Conservation (phyloP, 2,797 vertebrate genomes). For the Gadopsis bispinosus region DNA sequence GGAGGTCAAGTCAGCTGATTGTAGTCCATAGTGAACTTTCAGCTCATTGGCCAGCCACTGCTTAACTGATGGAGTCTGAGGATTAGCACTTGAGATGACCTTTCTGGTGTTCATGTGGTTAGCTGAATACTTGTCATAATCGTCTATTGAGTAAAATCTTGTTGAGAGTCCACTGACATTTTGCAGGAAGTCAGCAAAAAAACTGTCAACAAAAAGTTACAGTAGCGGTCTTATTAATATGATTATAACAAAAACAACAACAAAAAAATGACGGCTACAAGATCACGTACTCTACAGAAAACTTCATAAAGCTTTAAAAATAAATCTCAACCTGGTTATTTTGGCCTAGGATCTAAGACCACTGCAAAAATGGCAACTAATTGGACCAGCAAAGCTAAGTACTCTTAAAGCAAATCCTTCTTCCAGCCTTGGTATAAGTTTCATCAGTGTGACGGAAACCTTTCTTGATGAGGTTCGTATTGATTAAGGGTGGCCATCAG, state of each 20-base stretch:
- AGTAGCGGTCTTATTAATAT: not conserved
- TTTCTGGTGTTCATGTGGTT: constrained; percentile 22
- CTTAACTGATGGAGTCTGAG: constrained; percentile 48
- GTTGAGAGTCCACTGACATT: not conserved
- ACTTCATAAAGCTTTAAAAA: constrained; percentile 15
- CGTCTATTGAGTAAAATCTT: constrained; percentile 13
- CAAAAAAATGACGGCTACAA: not conserved
- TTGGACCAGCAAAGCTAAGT: constrained; percentile 42
- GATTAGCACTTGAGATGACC: constrained; percentile 51
- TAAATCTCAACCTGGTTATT: not conserved
- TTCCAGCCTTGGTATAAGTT: constrained; percentile 44
- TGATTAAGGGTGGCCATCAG: constrained; percentile 77
- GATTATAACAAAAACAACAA: not conserved
- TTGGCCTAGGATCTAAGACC: not conserved
- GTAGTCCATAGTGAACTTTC: constrained; percentile 31
- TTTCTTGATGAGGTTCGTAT: constrained; percentile 78
- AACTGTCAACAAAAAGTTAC: not conserved
- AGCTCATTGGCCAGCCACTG: constrained; percentile 29
- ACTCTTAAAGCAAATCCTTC: constrained; percentile 42
- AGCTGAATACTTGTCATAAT: not conserved
- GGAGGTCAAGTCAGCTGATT: not conserved
- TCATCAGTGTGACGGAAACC: constrained; percentile 64
- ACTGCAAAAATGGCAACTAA: constrained; percentile 24
- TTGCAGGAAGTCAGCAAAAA: constrained; percentile 4
- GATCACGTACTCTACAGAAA: not conserved